Conservation (phyloP, 2,888 invertebrate genomes). For the Drosophila colorata region DNA sequence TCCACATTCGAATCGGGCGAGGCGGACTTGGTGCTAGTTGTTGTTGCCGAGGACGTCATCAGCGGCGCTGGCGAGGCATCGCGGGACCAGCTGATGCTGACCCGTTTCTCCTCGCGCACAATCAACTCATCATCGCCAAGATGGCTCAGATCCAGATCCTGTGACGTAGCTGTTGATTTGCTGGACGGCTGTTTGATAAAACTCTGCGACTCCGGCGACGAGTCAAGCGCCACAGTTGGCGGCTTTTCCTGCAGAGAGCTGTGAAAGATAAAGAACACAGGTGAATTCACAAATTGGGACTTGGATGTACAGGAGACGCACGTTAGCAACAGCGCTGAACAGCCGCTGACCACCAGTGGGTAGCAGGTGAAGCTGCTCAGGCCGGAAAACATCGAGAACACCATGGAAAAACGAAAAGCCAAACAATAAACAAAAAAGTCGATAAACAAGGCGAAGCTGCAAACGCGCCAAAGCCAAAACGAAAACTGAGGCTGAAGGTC, state of each 20-base stretch:
- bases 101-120: conserved; percentile 83
- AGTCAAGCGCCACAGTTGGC: conserved; percentile 57
- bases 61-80: conserved; percentile 83
- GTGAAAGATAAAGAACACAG: background rate
- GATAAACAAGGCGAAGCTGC: conserved; percentile 53
- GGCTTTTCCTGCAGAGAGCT: conserved; percentile 83
- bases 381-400: conserved; percentile 79
- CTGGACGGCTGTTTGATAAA: conserved; percentile 75
- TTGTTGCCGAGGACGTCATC: conserved; percentile 58
- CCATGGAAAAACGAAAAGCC: conserved; percentile 62
- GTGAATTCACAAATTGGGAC: background rate
- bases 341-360: conserved; percentile 82
- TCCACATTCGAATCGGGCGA: conserved; percentile 63
- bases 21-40: conserved; percentile 56
- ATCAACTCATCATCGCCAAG: conserved; percentile 78
- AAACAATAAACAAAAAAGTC: conserved; percentile 66
- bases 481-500: conserved; percentile 75
- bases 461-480: conserved; percentile 63
- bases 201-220: conserved; percentile 69
- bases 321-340: conserved; percentile 79
- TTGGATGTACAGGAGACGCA: conserved; percentile 48
- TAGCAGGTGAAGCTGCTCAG: conserved; percentile 83
- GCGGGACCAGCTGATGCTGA: conserved; percentile 84
- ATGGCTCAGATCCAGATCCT: conserved; percentile 64
- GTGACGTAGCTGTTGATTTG: conserved; percentile 17